A percentile compares a stretch with the other conserved stretches of the same genome.
phyloP scores from a whole-genome alignment of 2,113 vertebrate species.

The Bostrychus sinensis region DNA sequence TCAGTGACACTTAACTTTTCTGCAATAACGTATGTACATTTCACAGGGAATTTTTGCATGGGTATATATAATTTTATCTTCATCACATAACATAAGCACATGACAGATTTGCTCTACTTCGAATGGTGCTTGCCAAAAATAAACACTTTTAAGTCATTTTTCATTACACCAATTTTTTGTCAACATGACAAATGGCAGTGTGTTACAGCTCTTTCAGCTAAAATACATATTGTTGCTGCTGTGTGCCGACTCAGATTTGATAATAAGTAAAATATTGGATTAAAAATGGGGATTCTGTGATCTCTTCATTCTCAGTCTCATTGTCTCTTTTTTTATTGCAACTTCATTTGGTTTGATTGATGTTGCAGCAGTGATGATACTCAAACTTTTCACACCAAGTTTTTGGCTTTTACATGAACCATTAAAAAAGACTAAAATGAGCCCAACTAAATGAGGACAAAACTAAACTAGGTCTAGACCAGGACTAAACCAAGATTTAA shows the following conservation, averaged over 20 bases:
- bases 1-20: slow-evolving; percentile 80
- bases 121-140: slow-evolving; percentile 83
- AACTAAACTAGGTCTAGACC: too few relatives aligned
- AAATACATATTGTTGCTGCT: slow-evolving; percentile 66
- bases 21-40: slow-evolving; percentile 93
- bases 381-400: too few relatives aligned
- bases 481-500: too few relatives aligned
- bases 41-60: slow-evolving; percentile 91
- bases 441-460: too few relatives aligned
- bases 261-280: slow-evolving; percentile 72
- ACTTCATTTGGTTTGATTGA: too few relatives aligned
- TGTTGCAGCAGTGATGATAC: too few relatives aligned
- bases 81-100: slow-evolving; percentile 78
- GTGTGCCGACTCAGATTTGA: slow-evolving; percentile 72
- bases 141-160: slow-evolving; percentile 77
- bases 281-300: slow-evolving; percentile 65
- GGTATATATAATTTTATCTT: slow-evolving; percentile 81
- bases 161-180: slow-evolving; percentile 68
- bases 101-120: slow-evolving; percentile 78
- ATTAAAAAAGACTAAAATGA: too few relatives aligned
- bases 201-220: slow-evolving; percentile 69
- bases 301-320: slow-evolving; percentile 63
- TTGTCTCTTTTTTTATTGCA: slow-evolving; percentile 52
- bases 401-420: too few relatives aligned
- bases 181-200: slow-evolving; percentile 53